Evolutionary conservation across 1,140 invertebrate genomes (phyloP).

Genomic region (Zaprionus lachaisei): DNA sequence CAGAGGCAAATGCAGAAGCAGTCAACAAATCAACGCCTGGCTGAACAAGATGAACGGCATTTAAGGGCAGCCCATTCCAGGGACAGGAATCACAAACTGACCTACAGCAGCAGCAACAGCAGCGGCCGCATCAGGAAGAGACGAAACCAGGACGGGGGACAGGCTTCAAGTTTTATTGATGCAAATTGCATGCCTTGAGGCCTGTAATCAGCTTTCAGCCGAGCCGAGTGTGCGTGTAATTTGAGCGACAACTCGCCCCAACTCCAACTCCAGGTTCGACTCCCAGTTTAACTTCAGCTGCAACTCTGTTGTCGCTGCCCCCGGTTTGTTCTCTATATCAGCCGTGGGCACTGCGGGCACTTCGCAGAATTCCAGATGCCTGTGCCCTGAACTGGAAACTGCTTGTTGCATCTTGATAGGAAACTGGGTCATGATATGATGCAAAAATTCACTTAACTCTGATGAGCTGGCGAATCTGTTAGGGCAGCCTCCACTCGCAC

Average conservation of each 20-base stretch:
- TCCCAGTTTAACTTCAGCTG: constrained; percentile 3
- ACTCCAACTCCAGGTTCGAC: background rate
- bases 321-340: constrained; percentile 23
- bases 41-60: constrained; percentile 54
- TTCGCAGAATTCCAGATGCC: constrained; percentile 20
- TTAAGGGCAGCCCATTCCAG: constrained; percentile 29
- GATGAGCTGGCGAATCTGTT: constrained; percentile 65
- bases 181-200: constrained; percentile 75
- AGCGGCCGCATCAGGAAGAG: constrained; percentile 24
- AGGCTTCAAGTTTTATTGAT: constrained; percentile 71
- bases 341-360: background rate
- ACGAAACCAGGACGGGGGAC: constrained; percentile 1
- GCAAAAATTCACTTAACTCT: constrained; percentile 65
- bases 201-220: constrained; percentile 71
- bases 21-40: constrained; percentile 77
- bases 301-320: constrained; percentile 15
- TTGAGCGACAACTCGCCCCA: constrained; percentile 73
- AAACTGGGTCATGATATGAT: constrained; percentile 70
- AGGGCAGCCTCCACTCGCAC: constrained; percentile 5
- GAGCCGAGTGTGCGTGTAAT: constrained; percentile 71
- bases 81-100: constrained; percentile 63
- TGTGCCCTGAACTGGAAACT: background rate
- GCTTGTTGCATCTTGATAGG: constrained; percentile 50
- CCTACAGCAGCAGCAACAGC: constrained; percentile 67
- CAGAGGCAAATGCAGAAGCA: constrained; percentile 72